A percentile compares a stretch with the other conserved stretches of the same genome.
Conservation (phyloP, 2,113 vertebrate genomes). For the Stomatorhinus ivindoensis region DNA sequence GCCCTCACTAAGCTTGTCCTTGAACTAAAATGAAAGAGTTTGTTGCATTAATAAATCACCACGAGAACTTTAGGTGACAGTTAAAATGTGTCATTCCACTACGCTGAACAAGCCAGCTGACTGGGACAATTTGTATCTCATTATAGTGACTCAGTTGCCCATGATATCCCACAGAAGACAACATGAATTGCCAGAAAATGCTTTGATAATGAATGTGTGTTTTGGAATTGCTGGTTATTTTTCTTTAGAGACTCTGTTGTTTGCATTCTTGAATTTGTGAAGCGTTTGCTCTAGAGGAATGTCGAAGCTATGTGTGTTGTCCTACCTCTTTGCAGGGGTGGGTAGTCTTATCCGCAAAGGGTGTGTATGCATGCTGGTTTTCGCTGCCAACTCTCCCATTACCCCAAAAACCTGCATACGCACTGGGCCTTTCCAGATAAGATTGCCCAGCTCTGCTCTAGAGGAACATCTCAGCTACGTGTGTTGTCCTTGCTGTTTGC, state of each 20-base stretch:
- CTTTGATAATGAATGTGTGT: constrained; percentile 18
- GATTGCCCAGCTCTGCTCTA: background rate
- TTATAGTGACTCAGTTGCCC: background rate
- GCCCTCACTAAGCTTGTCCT: background rate
- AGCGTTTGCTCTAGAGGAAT: background rate
- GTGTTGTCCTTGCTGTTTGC: constrained; percentile 32
- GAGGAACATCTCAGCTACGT: background rate
- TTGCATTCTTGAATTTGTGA: background rate
- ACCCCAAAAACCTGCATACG: too few relatives aligned
- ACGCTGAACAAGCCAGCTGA: background rate
- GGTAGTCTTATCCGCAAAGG: too few relatives aligned
- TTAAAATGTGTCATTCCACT: background rate
- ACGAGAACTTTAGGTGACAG: background rate
- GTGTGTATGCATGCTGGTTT: too few relatives aligned
- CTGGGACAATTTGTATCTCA: background rate
- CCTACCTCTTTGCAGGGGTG: too few relatives aligned
- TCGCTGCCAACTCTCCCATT: too few relatives aligned
- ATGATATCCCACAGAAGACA: background rate
- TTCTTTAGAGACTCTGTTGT: background rate
- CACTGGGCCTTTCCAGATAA: too few relatives aligned
- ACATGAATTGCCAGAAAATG: background rate
- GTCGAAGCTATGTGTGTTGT: background rate
- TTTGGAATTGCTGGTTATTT: background rate
- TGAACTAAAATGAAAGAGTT: background rate
- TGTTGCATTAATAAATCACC: background rate